Evolutionary conservation across 2,113 vertebrate genomes (phyloP).

Genomic region (Tragelaphus imberbis): DNA sequence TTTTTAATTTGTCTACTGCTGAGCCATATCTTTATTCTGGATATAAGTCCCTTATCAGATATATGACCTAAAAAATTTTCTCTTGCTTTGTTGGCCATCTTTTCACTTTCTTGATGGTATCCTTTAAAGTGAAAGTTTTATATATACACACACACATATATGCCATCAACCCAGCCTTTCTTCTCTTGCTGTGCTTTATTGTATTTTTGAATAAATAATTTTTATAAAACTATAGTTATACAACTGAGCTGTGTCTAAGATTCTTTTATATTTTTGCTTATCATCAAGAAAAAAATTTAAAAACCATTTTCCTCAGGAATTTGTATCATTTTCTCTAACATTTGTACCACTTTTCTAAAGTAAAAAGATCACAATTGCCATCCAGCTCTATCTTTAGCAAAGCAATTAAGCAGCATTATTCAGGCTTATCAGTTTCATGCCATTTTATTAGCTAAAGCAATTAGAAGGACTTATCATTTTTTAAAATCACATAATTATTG

Average conservation of each 20-base stretch:
- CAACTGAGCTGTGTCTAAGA: background rate
- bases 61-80: background rate
- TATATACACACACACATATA: background rate
- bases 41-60: background rate
- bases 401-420: slow-evolving; percentile 66
- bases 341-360: slow-evolving; percentile 49
- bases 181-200: background rate
- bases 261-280: background rate
- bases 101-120: background rate
- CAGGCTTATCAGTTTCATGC: slow-evolving; percentile 51
- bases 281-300: background rate
- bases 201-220: slow-evolving; percentile 6
- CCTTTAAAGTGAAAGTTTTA: background rate
- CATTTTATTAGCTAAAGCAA: slow-evolving; percentile 72
- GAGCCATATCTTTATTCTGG: background rate
- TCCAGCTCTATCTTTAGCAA: slow-evolving; percentile 64
- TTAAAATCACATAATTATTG: slow-evolving; percentile 73
- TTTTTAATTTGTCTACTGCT: background rate
- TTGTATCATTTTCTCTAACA: slow-evolving; percentile 33
- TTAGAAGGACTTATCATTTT: slow-evolving; percentile 73
- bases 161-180: background rate
- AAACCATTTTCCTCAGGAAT: background rate
- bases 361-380: slow-evolving; percentile 59
- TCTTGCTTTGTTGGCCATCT: background rate
- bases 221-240: background rate